Evolutionary conservation across 2,113 vertebrate genomes (phyloP).

Genomic region (Brachyhypopomus occidentalis): DNA sequence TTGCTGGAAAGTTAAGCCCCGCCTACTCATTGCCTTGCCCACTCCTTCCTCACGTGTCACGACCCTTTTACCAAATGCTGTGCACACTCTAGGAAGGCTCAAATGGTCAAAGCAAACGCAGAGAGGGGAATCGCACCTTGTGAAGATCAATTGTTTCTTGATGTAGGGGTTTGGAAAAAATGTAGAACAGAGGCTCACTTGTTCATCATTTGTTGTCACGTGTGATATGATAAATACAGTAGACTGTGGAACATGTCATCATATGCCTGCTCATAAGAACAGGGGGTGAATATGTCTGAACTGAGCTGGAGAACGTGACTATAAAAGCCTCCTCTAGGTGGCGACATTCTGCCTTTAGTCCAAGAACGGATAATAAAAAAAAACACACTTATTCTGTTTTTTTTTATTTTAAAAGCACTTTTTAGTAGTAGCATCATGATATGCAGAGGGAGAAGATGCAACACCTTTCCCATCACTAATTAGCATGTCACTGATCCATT

Average conservation of each 20-base stretch:
- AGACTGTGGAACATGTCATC: not conserved
- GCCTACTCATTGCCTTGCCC: not conserved
- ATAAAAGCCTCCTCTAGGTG: slow-evolving; percentile 72
- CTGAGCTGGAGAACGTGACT: slow-evolving; percentile 51
- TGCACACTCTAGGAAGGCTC: slow-evolving; percentile 39
- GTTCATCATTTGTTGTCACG: slow-evolving; percentile 3
- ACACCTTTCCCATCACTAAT: not conserved
- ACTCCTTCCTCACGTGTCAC: slow-evolving; percentile 42
- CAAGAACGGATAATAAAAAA: not conserved
- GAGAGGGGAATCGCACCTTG: slow-evolving; percentile 48
- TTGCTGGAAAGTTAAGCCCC: slow-evolving; percentile 46
- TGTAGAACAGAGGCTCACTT: slow-evolving; percentile 4
- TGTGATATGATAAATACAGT: not conserved
- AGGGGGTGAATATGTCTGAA: slow-evolving; percentile 18
- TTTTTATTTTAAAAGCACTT: not conserved
- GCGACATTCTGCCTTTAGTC: slow-evolving; percentile 72
- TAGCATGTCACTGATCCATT: not conserved
- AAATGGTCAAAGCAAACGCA: slow-evolving; percentile 25
- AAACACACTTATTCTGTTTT: not conserved
- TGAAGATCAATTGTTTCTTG: not conserved
- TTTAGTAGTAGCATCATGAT: not conserved
- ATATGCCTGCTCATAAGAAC: slow-evolving; percentile 21
- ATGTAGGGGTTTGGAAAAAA: not conserved
- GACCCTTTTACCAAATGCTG: slow-evolving; percentile 55
- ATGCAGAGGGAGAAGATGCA: not conserved